Evolutionary conservation across 2,797 vertebrate species (phyloP).

Genomic region (Tadarida brasiliensis): DNA sequence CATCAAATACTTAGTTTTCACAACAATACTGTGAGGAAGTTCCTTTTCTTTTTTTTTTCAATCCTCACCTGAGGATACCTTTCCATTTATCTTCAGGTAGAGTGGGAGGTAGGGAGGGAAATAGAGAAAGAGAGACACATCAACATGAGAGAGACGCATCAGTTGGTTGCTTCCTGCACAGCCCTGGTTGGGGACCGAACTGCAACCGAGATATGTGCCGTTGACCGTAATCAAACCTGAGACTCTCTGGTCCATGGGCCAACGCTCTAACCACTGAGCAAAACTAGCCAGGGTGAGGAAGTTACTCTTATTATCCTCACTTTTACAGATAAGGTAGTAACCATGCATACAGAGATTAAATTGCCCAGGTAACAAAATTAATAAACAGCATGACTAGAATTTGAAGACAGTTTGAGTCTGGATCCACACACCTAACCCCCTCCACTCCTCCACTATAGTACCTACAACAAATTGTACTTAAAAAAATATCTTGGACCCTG

Average conservation of each 20-base stretch:
- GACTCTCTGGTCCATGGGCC: too few relatives aligned
- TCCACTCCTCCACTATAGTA: background rate
- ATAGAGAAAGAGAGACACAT: too few relatives aligned
- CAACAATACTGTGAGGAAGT: background rate
- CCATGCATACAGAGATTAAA: slow-evolving; percentile 1
- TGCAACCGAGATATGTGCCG: too few relatives aligned
- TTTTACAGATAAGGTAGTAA: slow-evolving; percentile 48
- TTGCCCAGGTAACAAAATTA: slow-evolving; percentile 27
- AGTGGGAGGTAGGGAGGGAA: too few relatives aligned
- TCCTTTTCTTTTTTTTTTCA: background rate
- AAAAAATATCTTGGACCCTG: background rate
- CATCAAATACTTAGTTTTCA: slow-evolving; percentile 35
- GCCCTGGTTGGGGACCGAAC: too few relatives aligned
- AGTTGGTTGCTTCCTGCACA: too few relatives aligned
- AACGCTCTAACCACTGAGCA: too few relatives aligned
- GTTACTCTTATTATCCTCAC: background rate
- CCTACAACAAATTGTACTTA: slow-evolving; percentile 35
- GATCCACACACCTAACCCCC: background rate
- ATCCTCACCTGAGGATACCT: too few relatives aligned
- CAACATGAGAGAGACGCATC: too few relatives aligned
- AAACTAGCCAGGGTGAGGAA: background rate
- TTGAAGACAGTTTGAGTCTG: slow-evolving; percentile 30
- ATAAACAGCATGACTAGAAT: background rate
- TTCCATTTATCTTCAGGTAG: too few relatives aligned
- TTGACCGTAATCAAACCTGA: too few relatives aligned